A percentile compares a stretch with the other conserved stretches of the same genome.
Conservation (phyloP, 2,797 vertebrate genomes). For the Coendou prehensilis region DNA sequence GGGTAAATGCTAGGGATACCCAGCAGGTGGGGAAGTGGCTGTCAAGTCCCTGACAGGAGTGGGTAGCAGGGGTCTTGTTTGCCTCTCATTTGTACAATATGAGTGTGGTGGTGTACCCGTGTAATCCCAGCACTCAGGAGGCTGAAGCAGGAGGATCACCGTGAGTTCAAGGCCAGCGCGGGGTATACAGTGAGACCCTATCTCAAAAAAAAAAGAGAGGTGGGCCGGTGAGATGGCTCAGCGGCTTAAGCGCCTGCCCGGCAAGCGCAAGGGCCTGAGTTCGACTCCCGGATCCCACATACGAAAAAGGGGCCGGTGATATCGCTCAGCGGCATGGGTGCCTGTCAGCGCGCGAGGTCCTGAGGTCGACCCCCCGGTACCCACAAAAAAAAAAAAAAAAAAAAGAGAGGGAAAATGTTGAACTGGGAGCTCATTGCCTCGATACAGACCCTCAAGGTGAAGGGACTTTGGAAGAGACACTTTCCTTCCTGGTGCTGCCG, state of each 20-base stretch:
- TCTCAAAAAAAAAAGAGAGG: background rate
- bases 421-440: background rate
- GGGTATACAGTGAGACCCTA: background rate
- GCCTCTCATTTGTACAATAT: background rate
- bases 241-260: too few species aligned
- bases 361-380: too few species aligned
- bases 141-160: background rate
- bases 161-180: background rate
- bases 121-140: background rate
- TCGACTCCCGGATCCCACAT: too few species aligned
- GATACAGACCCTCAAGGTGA: background rate
- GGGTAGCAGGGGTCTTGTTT: background rate
- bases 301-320: too few species aligned
- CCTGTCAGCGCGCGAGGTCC: too few species aligned
- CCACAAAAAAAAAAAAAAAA: background rate
- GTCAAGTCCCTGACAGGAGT: background rate
- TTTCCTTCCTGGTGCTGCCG: background rate
- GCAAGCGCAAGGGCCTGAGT: too few species aligned
- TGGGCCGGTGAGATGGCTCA: too few species aligned
- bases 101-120: background rate
- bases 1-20: background rate
- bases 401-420: background rate
- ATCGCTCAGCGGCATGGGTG: too few species aligned
- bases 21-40: background rate
- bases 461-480: background rate